Evolutionary conservation across 2,113 vertebrate genomes (phyloP).

Genomic region (Saguinus midas): DNA sequence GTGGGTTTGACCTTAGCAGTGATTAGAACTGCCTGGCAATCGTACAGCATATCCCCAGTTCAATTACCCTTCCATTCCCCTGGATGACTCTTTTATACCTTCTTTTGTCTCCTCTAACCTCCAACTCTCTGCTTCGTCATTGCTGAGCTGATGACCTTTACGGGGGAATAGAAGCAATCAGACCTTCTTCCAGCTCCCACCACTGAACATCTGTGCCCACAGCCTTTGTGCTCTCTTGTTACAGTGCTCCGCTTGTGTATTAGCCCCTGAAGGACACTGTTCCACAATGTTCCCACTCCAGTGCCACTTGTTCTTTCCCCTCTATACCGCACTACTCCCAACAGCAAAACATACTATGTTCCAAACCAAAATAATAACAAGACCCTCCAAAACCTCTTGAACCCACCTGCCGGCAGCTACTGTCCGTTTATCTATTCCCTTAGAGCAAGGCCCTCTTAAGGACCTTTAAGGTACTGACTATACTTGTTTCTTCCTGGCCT

Average conservation of each 20-base stretch:
- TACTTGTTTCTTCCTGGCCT: neutral
- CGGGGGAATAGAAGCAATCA: conserved; percentile 49
- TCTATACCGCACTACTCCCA: neutral
- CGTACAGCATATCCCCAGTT: neutral
- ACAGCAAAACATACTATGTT: neutral
- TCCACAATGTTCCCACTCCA: neutral
- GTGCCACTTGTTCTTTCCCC: neutral
- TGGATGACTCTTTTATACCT: neutral
- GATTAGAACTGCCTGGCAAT: neutral
- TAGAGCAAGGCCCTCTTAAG: neutral
- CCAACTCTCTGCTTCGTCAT: neutral
- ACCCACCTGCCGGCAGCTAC: neutral
- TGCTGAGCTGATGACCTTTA: conserved; percentile 39
- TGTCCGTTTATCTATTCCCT: neutral
- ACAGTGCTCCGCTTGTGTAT: neutral
- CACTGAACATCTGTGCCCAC: conserved; percentile 52
- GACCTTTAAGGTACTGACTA: neutral
- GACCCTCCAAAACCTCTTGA: neutral
- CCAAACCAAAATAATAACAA: neutral
- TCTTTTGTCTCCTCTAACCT: conserved; percentile 41
- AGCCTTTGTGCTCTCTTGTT: neutral
- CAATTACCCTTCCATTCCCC: neutral
- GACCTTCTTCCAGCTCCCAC: neutral
- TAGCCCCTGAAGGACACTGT: conserved; percentile 17
- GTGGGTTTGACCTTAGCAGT: neutral